A percentile compares a stretch with the other conserved stretches of the same genome.
These are phyloP conservation scores for Mycalesis mineus DNA, from an alignment of 2,888 invertebrate genomes.

Conservation along the genomic window DNA sequence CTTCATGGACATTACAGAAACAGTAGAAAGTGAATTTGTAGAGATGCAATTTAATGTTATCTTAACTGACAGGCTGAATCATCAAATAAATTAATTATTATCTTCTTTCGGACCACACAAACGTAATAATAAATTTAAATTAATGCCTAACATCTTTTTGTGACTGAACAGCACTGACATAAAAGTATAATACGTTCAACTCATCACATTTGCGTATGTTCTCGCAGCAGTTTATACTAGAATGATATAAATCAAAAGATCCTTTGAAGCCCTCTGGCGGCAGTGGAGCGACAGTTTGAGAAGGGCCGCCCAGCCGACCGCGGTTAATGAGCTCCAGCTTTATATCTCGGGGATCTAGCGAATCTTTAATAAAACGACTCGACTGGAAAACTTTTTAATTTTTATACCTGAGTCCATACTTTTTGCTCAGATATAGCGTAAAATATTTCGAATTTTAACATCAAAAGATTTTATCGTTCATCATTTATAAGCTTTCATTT, in stretches of 20 bases:
- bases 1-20: too few relatives aligned
- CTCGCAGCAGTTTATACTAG: background rate
- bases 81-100: too few relatives aligned
- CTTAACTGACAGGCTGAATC: too few relatives aligned
- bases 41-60: too few relatives aligned
- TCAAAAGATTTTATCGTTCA: background rate
- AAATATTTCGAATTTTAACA: background rate
- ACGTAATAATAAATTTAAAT: too few relatives aligned
- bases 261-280: conserved; percentile 16
- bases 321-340: conserved; percentile 15
- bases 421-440: background rate
- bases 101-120: too few relatives aligned
- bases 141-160: too few relatives aligned
- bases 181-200: too few relatives aligned
- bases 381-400: conserved; percentile 14
- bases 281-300: conserved; percentile 25
- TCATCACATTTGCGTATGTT: background rate
- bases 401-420: background rate
- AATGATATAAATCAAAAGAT: background rate
- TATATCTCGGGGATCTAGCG: background rate
- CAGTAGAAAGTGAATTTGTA: too few relatives aligned
- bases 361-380: conserved; percentile 7
- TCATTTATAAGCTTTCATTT: too few relatives aligned
- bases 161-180: too few relatives aligned
- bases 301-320: conserved; percentile 16